Evolutionary conservation across 1,140 invertebrate species (phyloP).

Genomic region (Orchestia grillus): DNA sequence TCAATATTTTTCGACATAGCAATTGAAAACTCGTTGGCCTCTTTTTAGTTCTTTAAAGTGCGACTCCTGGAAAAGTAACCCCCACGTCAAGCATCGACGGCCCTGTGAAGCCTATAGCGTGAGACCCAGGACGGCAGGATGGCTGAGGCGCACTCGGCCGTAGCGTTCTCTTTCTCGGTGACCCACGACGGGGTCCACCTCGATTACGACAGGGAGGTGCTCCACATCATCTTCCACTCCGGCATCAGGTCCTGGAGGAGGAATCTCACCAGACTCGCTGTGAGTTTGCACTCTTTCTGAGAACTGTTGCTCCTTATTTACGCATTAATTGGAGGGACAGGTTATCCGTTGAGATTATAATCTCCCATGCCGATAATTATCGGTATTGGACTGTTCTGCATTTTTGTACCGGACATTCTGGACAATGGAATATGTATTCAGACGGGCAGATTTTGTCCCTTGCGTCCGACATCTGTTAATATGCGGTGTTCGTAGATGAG

Average conservation of each 20-base stretch:
- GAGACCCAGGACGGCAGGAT: constrained; percentile 73
- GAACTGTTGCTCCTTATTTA: not conserved
- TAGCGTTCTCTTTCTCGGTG: constrained; percentile 97
- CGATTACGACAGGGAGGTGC: constrained; percentile 95
- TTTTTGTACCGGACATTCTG: too few relatives aligned
- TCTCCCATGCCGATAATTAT: too few relatives aligned
- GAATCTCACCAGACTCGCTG: constrained; percentile 85
- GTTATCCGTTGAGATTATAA: too few relatives aligned
- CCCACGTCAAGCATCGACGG: too few relatives aligned
- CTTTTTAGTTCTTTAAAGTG: not conserved
- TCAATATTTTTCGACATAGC: not conserved
- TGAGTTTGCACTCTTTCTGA: constrained; percentile 73
- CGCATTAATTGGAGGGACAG: too few relatives aligned
- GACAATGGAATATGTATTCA: too few relatives aligned
- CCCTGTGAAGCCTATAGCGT: not conserved
- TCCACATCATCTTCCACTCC: constrained; percentile 90
- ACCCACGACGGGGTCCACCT: constrained; percentile 98
- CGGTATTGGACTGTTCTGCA: too few relatives aligned
- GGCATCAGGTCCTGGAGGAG: constrained; percentile 95
- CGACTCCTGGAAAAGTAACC: not conserved
- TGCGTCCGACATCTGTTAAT: too few relatives aligned
- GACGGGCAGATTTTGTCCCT: too few relatives aligned
- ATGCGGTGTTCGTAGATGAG: too few relatives aligned
- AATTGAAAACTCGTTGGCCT: not conserved
- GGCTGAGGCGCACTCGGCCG: constrained; percentile 98